Base-by-base conservation (phyloP, 2,888 invertebrate species). In the Nomada lathburiana region DNA sequence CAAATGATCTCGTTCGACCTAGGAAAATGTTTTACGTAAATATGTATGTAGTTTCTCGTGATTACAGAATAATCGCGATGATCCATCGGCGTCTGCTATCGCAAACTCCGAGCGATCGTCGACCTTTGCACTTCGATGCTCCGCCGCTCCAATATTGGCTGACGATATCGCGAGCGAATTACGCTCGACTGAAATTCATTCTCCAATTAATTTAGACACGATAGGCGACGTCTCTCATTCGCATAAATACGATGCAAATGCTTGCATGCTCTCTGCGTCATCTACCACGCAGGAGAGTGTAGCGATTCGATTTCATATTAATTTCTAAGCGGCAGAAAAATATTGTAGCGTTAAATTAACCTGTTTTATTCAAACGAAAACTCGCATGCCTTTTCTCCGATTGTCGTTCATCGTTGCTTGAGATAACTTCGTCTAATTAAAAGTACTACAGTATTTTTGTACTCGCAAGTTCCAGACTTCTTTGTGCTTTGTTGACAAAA, bases 51-150 rank as follows among this genome's bases (percentile, higher is more conserved):
- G 63, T 26, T 9, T 23, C 42, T 11, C 18, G 23, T 73, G 47
- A 71, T 62, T 71, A 13, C 26, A 2, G 44, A 26, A 11, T 53
- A 67, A 63, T 84, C 80, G 53, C 59, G 67, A 80, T 71, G 71
- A 84, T 84, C 67, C 50, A 71, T 73, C 59, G 52, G 71, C 42
- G 36, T 44, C 18, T 29, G 52, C 44, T 50, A 65, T 57, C 59
- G 47, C 57, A 52, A 26, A 52, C 50, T 68, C 70, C 52, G 57
- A 74, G 60, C 73, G 68, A 86, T 62, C 71, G 65, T 65, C 80
- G 77, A 83, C 74, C 84, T 83, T 86, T 86, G 76, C 55, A 81
- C 86, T 83, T 63, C 36, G 73, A 64, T 79, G 75, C 72, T 75
- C 74, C 73, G 65, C 36, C 36, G 59, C 62, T 72, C 63, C 62